A percentile compares a stretch with the other conserved stretches of the same genome.
phyloP scores from a whole-genome alignment of 2,888 invertebrate genomes.

The Oasisia sp. region DNA sequence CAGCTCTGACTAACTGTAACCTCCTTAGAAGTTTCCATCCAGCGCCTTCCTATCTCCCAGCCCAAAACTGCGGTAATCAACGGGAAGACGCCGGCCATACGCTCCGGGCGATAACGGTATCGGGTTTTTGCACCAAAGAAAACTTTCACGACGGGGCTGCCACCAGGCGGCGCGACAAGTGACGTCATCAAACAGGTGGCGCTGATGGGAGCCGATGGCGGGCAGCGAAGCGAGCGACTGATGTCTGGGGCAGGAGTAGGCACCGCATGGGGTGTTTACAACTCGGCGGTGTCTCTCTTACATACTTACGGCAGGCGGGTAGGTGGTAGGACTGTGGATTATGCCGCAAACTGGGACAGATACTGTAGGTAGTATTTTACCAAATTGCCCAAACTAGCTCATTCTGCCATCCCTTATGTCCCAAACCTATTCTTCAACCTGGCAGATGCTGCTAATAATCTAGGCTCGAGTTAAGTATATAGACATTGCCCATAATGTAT shows the following conservation, averaged over 20 bases:
- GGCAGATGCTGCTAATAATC: too few species aligned
- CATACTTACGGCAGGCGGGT: neutral
- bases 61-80: neutral
- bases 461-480: too few species aligned
- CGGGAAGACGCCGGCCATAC: neutral
- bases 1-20: neutral
- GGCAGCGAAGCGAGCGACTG: neutral
- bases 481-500: too few species aligned
- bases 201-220: neutral
- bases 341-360: too few species aligned
- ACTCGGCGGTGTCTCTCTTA: neutral
- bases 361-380: too few species aligned
- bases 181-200: conserved; percentile 17
- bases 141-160: neutral
- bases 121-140: neutral
- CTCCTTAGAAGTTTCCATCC: neutral
- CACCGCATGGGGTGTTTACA: neutral
- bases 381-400: too few species aligned
- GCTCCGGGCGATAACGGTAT: conserved; percentile 17
- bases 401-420: too few species aligned
- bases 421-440: too few species aligned
- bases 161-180: conserved; percentile 6
- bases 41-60: neutral
- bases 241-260: neutral
- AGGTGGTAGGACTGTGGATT: neutral